A percentile compares a stretch with the other conserved stretches of the same genome.
Evolutionary conservation across 2,113 vertebrate species (phyloP).

Genomic region (Pseudonaja textilis): DNA sequence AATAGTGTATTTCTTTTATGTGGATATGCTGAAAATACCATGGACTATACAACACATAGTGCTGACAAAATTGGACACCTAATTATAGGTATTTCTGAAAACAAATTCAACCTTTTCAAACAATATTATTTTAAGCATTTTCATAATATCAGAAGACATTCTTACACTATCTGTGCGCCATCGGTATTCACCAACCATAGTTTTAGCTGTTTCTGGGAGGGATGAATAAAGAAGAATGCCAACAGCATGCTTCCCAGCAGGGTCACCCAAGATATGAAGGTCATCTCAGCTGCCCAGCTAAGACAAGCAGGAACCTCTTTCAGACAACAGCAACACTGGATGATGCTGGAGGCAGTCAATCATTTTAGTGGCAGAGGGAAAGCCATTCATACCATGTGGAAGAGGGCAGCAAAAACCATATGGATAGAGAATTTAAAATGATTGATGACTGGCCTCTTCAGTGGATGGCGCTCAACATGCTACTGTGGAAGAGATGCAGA

Average conservation of each 20-base stretch:
- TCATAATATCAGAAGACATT: background rate
- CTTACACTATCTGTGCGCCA: background rate
- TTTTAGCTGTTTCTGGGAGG: no score
- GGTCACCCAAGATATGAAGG: background rate
- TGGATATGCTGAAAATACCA: background rate
- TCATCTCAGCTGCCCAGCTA: background rate
- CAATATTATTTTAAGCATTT: background rate
- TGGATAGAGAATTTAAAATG: no score
- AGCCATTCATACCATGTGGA: background rate
- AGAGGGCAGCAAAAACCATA: background rate
- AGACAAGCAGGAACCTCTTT: background rate
- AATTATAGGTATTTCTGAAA: background rate
- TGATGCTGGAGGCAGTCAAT: background rate
- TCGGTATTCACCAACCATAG: no score
- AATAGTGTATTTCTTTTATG: background rate
- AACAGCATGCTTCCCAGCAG: background rate
- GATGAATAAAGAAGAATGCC: background rate
- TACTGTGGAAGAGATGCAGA: no score
- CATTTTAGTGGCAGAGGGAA: background rate
- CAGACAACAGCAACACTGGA: background rate
- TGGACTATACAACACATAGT: background rate
- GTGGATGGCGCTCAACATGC: no score
- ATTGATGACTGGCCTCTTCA: no score
- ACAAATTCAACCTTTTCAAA: background rate
- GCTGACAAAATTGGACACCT: background rate